Conservation (phyloP, 2,888 invertebrate genomes). For the Pandemis corylana region DNA sequence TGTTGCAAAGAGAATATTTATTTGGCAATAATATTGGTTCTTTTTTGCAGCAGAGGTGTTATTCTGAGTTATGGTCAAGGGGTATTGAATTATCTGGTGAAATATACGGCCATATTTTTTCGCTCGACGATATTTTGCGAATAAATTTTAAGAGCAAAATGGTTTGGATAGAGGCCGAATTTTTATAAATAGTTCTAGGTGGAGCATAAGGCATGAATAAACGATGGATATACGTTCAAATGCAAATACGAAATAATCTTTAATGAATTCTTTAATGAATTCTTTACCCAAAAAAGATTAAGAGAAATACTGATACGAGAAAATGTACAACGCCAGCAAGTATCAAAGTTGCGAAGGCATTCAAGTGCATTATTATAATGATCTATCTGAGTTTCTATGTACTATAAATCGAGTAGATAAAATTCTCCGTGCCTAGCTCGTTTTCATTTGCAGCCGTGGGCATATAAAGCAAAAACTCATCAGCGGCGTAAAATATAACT, state of each 20-base stretch:
- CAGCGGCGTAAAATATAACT: constrained; percentile 36
- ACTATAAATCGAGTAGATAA: not conserved
- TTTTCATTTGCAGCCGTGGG: not conserved
- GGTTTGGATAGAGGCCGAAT: constrained; percentile 20
- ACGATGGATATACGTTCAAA: not conserved
- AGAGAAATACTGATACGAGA: not conserved
- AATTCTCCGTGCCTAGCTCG: not conserved
- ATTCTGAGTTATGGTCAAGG: constrained; percentile 46
- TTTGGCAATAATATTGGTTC: constrained; percentile 42
- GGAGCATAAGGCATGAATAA: not conserved
- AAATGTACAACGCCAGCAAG: no score
- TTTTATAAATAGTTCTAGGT: not conserved
- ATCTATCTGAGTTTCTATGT: no score
- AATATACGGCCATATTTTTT: constrained; percentile 41
- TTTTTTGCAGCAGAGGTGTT: constrained; percentile 43
- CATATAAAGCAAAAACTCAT: constrained; percentile 30
- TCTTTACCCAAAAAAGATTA: not conserved
- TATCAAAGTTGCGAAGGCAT: no score
- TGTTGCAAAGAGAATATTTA: constrained; percentile 44
- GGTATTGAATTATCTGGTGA: constrained; percentile 45
- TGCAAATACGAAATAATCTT: not conserved
- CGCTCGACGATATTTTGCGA: constrained; percentile 27
- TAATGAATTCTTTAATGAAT: not conserved
- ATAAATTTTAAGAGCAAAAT: constrained; percentile 30
- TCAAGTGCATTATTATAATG: no score